Evolutionary conservation across 2,113 vertebrate genomes (phyloP).

Genomic region (Puffinus mauretanicus): DNA sequence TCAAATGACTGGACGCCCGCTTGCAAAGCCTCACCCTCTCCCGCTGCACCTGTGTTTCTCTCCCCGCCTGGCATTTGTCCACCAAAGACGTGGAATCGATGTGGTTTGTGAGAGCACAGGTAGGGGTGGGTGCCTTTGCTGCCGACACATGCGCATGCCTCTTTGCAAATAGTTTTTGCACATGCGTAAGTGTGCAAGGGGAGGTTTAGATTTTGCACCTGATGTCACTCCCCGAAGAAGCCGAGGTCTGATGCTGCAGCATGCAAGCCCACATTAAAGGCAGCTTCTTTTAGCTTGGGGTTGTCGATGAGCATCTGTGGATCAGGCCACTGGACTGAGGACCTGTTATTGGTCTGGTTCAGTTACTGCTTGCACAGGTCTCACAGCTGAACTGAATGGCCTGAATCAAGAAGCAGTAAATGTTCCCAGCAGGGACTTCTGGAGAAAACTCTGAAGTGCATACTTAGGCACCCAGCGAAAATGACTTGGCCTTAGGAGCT

Average conservation of each 20-base stretch:
- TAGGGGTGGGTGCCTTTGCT: neutral
- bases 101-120: neutral
- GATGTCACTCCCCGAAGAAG: neutral
- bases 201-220: neutral
- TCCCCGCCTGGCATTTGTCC: neutral
- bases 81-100: fast-evolving
- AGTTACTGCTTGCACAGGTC: neutral
- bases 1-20: fast-evolving
- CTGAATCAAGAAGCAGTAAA: neutral
- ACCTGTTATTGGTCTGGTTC: neutral
- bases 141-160: neutral
- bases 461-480: neutral
- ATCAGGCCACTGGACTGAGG: neutral
- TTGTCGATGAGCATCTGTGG: neutral
- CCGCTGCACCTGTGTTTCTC: neutral
- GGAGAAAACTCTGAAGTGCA: neutral
- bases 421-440: neutral
- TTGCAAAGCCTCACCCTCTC: neutral
- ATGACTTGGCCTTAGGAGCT: neutral
- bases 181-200: neutral
- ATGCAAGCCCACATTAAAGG: neutral
- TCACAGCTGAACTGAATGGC: neutral
- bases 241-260: neutral
- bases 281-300: neutral
- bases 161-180: neutral